Evolutionary conservation across 2,797 vertebrate species (phyloP), one percentile per base, ranked within the genome.

Genomic region (Synaphobranchus kaupii): DNA sequence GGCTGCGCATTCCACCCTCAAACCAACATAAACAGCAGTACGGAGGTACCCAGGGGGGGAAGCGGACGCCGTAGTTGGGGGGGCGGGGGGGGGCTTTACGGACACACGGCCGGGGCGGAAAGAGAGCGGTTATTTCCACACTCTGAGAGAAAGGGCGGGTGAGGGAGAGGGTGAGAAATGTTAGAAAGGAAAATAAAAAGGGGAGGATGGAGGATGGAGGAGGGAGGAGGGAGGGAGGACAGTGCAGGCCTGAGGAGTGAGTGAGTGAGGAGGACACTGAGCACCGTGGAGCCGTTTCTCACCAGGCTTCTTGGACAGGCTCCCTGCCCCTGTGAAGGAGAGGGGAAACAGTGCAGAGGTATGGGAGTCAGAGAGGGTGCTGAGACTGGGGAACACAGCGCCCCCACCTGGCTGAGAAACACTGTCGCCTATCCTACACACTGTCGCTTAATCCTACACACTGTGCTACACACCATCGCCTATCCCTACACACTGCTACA

Each of bases 241-340:
- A 92, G 92, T 63, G 86, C 91, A 93, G 91, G 92, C 86, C 1
- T 0, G 54, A 22, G 83, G 58, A 86, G 71, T 34, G 76, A 88
- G 93, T 4, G 25, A 7, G 25, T n/a, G 28, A 85, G 60, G 78
- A 88, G 92, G 90, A 91, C 89, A 80, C 87, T 94, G 91, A 88
- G 66, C 89, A 92, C 94, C 93, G 92, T 93, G 96, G 95, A 91
- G 92, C 90, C 94, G 94, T 97, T 97, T 97, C 98, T 99, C 98
- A 99, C 98, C 98, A 98, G 95, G 96, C 96, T 94, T 98, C 97
- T 96, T 97, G 97, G 95, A 97, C 96, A 94, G 96, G 93, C 94
- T 97, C 97, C 96, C 94, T 94, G 96, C 95, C 96, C 97, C 98
- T 99, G 98, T 97, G 97, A 97, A 97, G 96, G 92, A 98, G 96